A percentile compares a stretch with the other conserved stretches of the same genome.
phyloP scores from a whole-genome alignment of 2,888 invertebrate species.

The Pollenia labialis region DNA sequence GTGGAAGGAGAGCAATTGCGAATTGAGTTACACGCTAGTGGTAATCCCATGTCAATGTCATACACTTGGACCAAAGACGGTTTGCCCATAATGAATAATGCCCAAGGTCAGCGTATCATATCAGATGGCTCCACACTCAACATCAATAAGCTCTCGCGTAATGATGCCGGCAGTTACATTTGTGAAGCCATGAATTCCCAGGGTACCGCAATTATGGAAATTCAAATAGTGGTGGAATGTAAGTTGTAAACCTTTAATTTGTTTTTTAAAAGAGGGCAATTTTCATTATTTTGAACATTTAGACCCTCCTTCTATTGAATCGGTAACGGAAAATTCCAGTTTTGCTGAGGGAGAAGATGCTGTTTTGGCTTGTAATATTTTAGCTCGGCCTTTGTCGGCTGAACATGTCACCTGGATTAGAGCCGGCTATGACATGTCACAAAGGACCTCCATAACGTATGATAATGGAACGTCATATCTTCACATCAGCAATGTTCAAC shows the following conservation, averaged over 20 bases:
- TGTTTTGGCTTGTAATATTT: slow-evolving; percentile 80
- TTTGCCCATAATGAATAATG: slow-evolving; percentile 80
- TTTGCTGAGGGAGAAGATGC: slow-evolving; percentile 81
- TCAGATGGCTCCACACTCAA: slow-evolving; percentile 81
- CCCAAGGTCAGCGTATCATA: slow-evolving; percentile 79
- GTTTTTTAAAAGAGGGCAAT: neutral
- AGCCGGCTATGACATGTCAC: slow-evolving; percentile 80
- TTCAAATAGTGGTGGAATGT: slow-evolving; percentile 81
- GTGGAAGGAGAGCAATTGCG: slow-evolving; percentile 81
- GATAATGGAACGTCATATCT: slow-evolving; percentile 80
- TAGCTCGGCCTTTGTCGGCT: slow-evolving; percentile 80
- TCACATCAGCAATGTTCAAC: slow-evolving; percentile 81
- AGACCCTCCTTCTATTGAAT: slow-evolving; percentile 81
- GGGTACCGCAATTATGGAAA: slow-evolving; percentile 81
- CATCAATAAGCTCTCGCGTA: slow-evolving; percentile 80
- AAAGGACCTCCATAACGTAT: slow-evolving; percentile 79
- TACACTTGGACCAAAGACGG: slow-evolving; percentile 83
- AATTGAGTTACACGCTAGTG: slow-evolving; percentile 81
- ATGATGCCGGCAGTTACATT: slow-evolving; percentile 81
- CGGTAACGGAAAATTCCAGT: slow-evolving; percentile 80
- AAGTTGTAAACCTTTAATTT: slow-evolving; percentile 74
- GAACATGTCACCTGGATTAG: slow-evolving; percentile 81
- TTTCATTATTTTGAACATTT: slow-evolving; percentile 36
- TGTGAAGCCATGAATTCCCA: slow-evolving; percentile 82
- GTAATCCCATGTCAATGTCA: slow-evolving; percentile 82